phyloP scores from a whole-genome alignment of 2,888 invertebrate species.

The Busseola fusca region DNA sequence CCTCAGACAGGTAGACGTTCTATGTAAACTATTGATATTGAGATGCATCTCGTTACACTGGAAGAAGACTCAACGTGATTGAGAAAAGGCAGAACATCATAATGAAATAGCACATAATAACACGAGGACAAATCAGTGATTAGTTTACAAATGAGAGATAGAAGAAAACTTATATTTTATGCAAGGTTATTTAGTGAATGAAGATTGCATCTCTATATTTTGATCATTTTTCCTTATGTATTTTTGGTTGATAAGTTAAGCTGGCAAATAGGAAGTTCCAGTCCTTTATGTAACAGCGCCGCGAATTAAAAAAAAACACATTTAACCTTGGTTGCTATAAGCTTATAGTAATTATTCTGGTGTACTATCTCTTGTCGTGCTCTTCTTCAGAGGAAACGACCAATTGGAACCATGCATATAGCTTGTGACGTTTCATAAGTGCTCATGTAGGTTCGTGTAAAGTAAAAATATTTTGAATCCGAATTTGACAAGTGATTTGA shows the following conservation, averaged over 20 bases:
- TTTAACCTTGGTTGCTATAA: neutral
- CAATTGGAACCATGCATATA: neutral
- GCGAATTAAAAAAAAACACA: neutral
- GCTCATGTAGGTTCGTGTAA: neutral
- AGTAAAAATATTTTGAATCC: neutral
- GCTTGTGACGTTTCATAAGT: neutral
- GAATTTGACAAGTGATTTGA: neutral
- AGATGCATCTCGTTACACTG: too few species aligned
- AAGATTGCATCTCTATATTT: neutral
- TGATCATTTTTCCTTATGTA: neutral
- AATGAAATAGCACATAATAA: neutral
- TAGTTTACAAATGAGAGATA: neutral
- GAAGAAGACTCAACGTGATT: neutral
- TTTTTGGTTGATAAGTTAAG: slow-evolving; percentile 8
- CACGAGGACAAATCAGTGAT: neutral
- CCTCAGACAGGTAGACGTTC: too few species aligned
- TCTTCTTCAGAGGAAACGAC: neutral
- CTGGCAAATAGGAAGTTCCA: neutral
- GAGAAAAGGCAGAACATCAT: neutral
- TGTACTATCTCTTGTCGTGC: neutral
- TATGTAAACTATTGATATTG: too few species aligned
- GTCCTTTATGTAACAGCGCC: slow-evolving; percentile 5
- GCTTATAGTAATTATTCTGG: neutral
- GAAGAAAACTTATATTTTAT: neutral
- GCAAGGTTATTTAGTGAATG: neutral